A percentile compares a stretch with the other conserved stretches of the same genome.
Conservation (phyloP, 2,113 vertebrate genomes). For the Eidolon helvum region DNA sequence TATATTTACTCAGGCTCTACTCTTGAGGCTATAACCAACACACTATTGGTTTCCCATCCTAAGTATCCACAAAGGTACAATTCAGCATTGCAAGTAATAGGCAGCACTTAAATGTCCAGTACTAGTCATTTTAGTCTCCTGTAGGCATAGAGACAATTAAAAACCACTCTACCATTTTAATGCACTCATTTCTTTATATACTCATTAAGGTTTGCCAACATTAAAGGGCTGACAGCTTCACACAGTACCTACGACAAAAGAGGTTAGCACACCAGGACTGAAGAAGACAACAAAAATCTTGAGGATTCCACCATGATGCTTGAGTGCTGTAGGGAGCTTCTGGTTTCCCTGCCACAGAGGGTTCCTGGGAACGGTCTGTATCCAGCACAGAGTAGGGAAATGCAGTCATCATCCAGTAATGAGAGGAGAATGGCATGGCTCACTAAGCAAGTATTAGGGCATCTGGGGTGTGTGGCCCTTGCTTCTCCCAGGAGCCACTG, state of each 20-base stretch:
- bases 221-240: conserved; percentile 52
- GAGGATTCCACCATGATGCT: conserved; percentile 28
- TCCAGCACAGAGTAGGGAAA: not conserved
- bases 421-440: not conserved
- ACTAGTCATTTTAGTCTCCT: not conserved
- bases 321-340: conserved; percentile 3
- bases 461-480: not conserved
- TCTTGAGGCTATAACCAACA: not conserved
- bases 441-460: conserved; percentile 3
- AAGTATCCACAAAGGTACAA: not conserved
- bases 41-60: not conserved
- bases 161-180: conserved; percentile 22
- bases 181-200: conserved; percentile 14
- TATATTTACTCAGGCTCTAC: not conserved
- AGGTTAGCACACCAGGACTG: conserved; percentile 49
- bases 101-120: not conserved
- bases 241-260: conserved; percentile 7
- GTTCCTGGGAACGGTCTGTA: conserved; percentile 15
- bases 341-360: conserved; percentile 6
- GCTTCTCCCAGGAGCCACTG: conserved; percentile 2
- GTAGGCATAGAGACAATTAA: conserved; percentile 37
- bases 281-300: conserved; percentile 30
- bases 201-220: conserved; percentile 19
- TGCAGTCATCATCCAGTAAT: not conserved
- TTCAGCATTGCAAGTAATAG: not conserved